Conservation (phyloP, 1,140 invertebrate genomes). For the Aphaenogaster rudis region DNA sequence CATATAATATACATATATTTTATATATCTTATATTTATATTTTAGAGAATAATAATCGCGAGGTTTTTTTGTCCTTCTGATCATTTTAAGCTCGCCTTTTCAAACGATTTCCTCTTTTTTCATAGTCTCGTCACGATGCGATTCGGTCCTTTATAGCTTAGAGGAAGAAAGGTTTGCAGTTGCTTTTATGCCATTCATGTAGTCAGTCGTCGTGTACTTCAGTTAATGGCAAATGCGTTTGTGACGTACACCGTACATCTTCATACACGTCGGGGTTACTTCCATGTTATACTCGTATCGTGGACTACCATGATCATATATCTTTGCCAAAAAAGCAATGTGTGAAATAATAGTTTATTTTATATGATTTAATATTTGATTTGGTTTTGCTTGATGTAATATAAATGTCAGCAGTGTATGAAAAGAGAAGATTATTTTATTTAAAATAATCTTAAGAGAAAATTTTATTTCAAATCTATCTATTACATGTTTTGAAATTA, state of each 20-base stretch:
- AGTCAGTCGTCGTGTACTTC: constrained; percentile 54
- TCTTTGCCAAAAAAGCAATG: constrained; percentile 14
- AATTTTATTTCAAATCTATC: background rate
- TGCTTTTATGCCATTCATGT: constrained; percentile 49
- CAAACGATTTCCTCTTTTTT: constrained; percentile 36
- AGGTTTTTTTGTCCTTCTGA: background rate
- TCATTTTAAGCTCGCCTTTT: constrained; percentile 5
- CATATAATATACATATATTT: background rate
- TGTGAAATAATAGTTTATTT: background rate
- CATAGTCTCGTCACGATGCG: constrained; percentile 4
- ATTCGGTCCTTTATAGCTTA: constrained; percentile 34
- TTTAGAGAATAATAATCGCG: background rate
- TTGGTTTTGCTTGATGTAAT: background rate
- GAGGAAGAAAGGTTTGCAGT: constrained; percentile 38
- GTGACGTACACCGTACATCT: constrained; percentile 48
- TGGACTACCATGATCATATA: background rate
- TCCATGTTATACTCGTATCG: constrained; percentile 16
- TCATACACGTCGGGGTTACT: constrained; percentile 38
- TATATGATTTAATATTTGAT: background rate
- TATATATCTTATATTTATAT: background rate
- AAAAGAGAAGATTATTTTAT: constrained; percentile 3
- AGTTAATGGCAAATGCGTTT: constrained; percentile 62
- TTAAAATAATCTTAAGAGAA: background rate
- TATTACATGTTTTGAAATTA: background rate
- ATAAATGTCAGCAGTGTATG: background rate